A percentile compares a stretch with the other conserved stretches of the same genome.
phyloP scores from a whole-genome alignment of 2,888 invertebrate genomes.

The Alentia gelatinosa region DNA sequence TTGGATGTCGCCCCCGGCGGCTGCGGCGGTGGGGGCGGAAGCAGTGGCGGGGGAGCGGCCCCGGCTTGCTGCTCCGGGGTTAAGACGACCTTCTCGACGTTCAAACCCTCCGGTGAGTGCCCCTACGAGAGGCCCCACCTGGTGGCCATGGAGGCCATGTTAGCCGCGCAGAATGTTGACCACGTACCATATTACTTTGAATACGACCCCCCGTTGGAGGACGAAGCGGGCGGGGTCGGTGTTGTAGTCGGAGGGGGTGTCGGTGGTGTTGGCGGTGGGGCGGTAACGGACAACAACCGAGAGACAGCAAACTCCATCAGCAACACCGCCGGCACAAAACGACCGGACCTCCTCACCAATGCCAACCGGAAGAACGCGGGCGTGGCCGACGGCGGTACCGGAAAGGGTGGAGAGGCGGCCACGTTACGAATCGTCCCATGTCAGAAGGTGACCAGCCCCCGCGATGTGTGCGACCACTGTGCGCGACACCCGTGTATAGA shows the following conservation, averaged over 20 bases:
- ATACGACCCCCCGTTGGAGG: conserved; percentile 20
- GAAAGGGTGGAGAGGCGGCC: background rate
- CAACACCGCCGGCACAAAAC: background rate
- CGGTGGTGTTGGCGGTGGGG: background rate
- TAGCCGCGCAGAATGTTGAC: background rate
- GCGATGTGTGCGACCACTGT: conserved; percentile 47
- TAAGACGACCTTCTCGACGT: conserved; percentile 35
- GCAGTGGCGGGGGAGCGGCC: background rate
- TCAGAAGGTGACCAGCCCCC: conserved; percentile 6
- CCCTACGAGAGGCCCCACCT: conserved; percentile 32
- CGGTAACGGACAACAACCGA: background rate
- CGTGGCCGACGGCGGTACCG: background rate
- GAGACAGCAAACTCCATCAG: background rate
- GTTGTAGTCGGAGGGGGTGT: background rate
- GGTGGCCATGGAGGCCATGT: conserved; percentile 16
- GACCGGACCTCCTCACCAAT: conserved; percentile 46
- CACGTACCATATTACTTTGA: conserved; percentile 39
- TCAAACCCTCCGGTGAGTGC: conserved; percentile 18
- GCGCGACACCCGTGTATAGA: conserved; percentile 37
- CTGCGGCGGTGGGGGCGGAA: background rate
- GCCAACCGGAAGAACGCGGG: conserved; percentile 34
- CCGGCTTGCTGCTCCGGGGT: conserved; percentile 40
- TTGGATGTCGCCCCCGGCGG: background rate
- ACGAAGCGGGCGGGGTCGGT: background rate
- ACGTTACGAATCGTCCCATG: background rate